These are phyloP conservation scores for Drosophila pseudoobscura DNA, from an alignment of 1,140 invertebrate genomes.

Conservation along the genomic window DNA sequence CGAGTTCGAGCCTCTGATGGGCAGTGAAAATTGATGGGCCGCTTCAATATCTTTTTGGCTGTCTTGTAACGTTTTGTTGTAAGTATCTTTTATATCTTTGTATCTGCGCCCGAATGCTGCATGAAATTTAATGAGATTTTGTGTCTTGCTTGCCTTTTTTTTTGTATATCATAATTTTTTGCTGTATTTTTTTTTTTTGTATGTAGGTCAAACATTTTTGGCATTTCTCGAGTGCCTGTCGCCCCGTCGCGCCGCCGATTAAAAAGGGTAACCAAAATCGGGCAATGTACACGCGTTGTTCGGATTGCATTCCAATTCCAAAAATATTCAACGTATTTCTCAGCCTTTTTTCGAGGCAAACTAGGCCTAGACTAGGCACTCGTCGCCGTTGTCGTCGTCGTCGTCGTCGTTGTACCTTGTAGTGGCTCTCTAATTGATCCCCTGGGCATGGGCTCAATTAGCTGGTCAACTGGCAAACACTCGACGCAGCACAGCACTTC, in stretches of 20 bases:
- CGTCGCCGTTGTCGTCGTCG: background rate
- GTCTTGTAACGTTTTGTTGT: slow-evolving; percentile 55
- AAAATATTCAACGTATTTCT: slow-evolving; percentile 19
- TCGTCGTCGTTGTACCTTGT: background rate
- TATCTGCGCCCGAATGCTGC: slow-evolving; percentile 51
- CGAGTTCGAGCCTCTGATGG: slow-evolving; percentile 43
- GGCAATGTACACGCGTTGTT: slow-evolving; percentile 55
- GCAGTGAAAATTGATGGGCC: slow-evolving; percentile 60
- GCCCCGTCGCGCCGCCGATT: slow-evolving; percentile 5
- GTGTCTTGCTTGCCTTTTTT: slow-evolving; percentile 15
- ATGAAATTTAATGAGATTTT: slow-evolving; percentile 75
- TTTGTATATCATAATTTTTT: slow-evolving; percentile 61
- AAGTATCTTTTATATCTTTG: slow-evolving; percentile 11
- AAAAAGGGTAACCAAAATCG: slow-evolving; percentile 64
- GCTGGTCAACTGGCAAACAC: slow-evolving; percentile 50
- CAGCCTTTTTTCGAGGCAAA: slow-evolving; percentile 6
- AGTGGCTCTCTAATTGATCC: slow-evolving; percentile 66
- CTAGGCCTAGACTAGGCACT: slow-evolving; percentile 44
- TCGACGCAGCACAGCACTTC: slow-evolving; percentile 26
- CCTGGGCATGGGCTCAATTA: slow-evolving; percentile 74
- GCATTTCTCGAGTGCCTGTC: slow-evolving; percentile 50
- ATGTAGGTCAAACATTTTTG: slow-evolving; percentile 77
- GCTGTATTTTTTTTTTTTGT: slow-evolving; percentile 43
- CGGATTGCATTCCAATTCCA: slow-evolving; percentile 52
- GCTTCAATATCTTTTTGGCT: slow-evolving; percentile 50